Conservation (phyloP, 2,888 invertebrate species). For the Saturnia pavonia region DNA sequence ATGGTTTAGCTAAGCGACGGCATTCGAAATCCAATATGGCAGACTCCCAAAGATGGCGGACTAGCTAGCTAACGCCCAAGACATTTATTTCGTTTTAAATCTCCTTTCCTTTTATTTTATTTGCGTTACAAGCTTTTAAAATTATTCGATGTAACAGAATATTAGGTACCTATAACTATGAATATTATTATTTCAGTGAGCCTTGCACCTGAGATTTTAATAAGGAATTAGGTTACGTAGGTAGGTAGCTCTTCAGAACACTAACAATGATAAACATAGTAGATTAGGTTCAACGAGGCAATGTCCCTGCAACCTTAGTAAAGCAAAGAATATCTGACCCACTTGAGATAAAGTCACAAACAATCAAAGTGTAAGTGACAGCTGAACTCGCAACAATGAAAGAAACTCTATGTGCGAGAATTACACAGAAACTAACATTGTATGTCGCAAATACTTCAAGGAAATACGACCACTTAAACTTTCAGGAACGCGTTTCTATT, state of each 20-base stretch:
- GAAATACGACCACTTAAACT: slow-evolving; percentile 11
- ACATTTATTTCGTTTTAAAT: too few species aligned
- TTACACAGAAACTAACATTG: slow-evolving; percentile 1
- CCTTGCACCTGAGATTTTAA: not conserved
- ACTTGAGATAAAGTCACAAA: not conserved
- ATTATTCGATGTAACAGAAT: too few species aligned
- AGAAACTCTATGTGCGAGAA: not conserved
- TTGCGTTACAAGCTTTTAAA: too few species aligned
- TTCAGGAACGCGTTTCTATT: not conserved
- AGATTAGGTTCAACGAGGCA: not conserved
- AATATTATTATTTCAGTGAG: too few species aligned
- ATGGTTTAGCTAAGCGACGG: too few species aligned
- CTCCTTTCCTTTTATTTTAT: too few species aligned
- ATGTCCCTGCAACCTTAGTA: not conserved
- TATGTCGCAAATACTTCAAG: not conserved
- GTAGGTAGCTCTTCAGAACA: too few species aligned
- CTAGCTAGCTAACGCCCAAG: too few species aligned
- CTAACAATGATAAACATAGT: not conserved
- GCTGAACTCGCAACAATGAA: not conserved
- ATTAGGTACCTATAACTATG: too few species aligned
- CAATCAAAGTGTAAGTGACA: not conserved
- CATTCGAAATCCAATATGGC: too few species aligned
- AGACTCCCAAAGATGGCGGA: too few species aligned
- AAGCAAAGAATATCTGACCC: not conserved
- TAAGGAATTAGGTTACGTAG: not conserved